A percentile compares a stretch with the other conserved stretches of the same genome.
Evolutionary conservation across 2,113 vertebrate species (phyloP).

Genomic region (Bubalus kerabau): DNA sequence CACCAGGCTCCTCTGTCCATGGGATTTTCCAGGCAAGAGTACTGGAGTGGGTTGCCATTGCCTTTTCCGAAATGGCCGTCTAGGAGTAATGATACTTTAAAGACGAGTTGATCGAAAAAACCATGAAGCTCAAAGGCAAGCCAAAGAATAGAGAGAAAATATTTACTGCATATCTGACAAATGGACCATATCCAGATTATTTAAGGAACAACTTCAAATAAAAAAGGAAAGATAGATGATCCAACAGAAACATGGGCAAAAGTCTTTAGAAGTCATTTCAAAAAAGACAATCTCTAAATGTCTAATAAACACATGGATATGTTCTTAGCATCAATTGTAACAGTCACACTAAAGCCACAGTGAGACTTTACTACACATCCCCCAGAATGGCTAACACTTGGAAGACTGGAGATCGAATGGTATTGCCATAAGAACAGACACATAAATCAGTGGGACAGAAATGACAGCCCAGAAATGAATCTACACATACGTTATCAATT

Average conservation of each 20-base stretch:
- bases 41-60: no score
- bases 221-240: not conserved
- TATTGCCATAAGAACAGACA: not conserved
- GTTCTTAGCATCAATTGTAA: not conserved
- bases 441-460: not conserved
- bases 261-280: not conserved
- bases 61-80: not conserved
- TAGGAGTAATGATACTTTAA: not conserved
- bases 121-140: not conserved
- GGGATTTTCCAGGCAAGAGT: no score
- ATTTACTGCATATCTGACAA: not conserved
- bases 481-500: not conserved
- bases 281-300: not conserved
- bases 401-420: not conserved
- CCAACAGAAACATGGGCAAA: not conserved
- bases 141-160: not conserved
- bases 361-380: not conserved
- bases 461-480: not conserved
- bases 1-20: accelerated
- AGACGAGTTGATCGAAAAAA: not conserved
- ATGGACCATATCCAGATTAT: not conserved
- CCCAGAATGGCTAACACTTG: not conserved
- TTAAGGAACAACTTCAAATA: not conserved
- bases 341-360: not conserved
- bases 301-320: not conserved